Evolutionary conservation across 2,797 vertebrate species (phyloP).

Genomic region (Threskiornis aethiopicus): DNA sequence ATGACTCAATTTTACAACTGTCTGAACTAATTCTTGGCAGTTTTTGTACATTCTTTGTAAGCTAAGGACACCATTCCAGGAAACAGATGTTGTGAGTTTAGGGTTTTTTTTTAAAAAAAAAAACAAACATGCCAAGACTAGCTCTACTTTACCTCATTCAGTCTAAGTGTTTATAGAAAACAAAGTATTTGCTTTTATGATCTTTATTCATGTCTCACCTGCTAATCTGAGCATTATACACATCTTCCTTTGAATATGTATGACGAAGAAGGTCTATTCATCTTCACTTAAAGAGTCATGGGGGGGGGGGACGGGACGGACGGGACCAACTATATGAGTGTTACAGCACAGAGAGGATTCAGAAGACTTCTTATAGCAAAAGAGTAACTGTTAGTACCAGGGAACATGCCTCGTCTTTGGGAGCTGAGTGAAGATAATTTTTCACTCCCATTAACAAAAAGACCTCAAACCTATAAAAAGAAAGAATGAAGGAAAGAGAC

Average conservation of each 20-base stretch:
- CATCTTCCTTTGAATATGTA: not conserved
- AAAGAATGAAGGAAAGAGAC: not conserved
- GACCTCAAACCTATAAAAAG: not conserved
- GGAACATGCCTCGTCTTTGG: not conserved
- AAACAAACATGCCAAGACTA: not conserved
- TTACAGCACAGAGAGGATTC: not conserved
- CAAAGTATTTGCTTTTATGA: not conserved
- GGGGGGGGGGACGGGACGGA: not conserved
- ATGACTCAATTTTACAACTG: not conserved
- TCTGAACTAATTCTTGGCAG: slow-evolving; percentile 32
- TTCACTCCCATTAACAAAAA: not conserved
- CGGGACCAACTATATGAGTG: not conserved
- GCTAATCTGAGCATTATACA: not conserved
- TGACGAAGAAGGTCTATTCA: not conserved
- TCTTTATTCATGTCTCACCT: not conserved
- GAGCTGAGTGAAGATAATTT: not conserved
- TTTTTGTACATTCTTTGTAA: slow-evolving; percentile 12
- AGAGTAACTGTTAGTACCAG: not conserved
- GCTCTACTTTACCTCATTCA: not conserved
- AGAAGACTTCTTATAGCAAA: not conserved
- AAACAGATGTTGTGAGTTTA: not conserved
- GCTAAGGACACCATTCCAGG: not conserved
- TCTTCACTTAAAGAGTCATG: not conserved
- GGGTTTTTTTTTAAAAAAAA: not conserved
- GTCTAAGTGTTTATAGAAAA: not conserved